Conservation (phyloP, 2,888 invertebrate genomes). For the Ormyrus thymus region DNA sequence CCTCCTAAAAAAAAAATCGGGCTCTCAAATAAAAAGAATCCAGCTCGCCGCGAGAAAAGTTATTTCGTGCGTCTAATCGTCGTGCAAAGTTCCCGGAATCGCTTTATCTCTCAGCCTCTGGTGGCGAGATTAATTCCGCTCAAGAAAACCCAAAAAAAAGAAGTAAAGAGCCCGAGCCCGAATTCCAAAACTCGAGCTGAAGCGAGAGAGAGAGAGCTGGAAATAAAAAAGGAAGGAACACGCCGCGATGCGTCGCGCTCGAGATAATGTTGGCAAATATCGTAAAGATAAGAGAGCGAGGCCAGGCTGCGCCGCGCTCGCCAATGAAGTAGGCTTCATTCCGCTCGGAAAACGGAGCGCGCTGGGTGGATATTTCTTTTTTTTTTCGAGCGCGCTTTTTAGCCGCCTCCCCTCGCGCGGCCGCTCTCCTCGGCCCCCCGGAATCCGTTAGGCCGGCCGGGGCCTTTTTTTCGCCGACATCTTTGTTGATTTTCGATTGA, state of each 20-base stretch:
- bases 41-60: slow-evolving; percentile 19
- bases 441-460: slow-evolving; percentile 70
- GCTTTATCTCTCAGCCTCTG: slow-evolving; percentile 50
- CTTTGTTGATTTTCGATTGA: slow-evolving; percentile 73
- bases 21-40: neutral
- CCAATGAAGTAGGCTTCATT: slow-evolving; percentile 45
- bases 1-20: neutral
- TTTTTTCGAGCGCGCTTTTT: slow-evolving; percentile 42
- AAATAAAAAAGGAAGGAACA: slow-evolving; percentile 6
- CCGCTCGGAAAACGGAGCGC: slow-evolving; percentile 61
- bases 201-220: neutral
- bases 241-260: slow-evolving; percentile 44
- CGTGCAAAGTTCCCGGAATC: slow-evolving; percentile 50
- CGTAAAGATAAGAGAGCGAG: slow-evolving; percentile 66
- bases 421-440: slow-evolving; percentile 59
- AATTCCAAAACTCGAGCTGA: too few relatives aligned
- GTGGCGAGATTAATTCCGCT: slow-evolving; percentile 55
- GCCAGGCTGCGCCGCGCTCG: slow-evolving; percentile 1
- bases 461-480: slow-evolving; percentile 63
- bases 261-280: slow-evolving; percentile 74
- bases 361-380: slow-evolving; percentile 41
- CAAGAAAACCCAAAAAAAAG: slow-evolving; percentile 34
- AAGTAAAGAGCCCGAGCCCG: too few relatives aligned
- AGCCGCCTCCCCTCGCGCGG: slow-evolving; percentile 34
- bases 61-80: slow-evolving; percentile 48